These are phyloP conservation scores for Orbicella faveolata DNA, from an alignment of 64 coral and sea anemone genomes.

Conservation along the genomic window DNA sequence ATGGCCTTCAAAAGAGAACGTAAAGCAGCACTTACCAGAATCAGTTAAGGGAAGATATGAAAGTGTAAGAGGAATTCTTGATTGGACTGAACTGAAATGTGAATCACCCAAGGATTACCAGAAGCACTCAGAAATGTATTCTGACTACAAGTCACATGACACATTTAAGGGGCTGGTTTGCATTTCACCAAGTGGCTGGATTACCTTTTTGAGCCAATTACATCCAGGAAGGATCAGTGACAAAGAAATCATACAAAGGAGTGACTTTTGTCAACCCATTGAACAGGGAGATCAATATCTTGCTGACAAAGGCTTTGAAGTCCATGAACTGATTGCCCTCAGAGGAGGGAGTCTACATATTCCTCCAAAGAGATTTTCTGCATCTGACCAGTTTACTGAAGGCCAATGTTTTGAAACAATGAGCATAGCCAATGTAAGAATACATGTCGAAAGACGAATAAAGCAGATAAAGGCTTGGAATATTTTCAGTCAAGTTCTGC, in stretches of 20 bases:
- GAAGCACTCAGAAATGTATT: conserved; percentile 66
- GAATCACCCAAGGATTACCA: conserved; percentile 50
- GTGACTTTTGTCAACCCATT: conserved; percentile 47
- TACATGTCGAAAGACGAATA: neutral
- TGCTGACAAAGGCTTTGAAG: conserved; percentile 65
- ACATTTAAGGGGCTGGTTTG: conserved; percentile 59
- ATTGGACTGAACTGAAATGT: conserved; percentile 72
- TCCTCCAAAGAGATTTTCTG: conserved; percentile 43
- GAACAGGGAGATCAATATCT: conserved; percentile 2
- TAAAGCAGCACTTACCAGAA: conserved; percentile 31
- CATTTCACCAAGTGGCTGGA: conserved; percentile 49
- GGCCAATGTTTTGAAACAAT: too few species aligned
- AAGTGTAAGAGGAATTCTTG: conserved; percentile 49
- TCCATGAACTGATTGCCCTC: conserved; percentile 59
- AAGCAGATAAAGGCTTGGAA: neutral
- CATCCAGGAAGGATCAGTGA: conserved; percentile 59
- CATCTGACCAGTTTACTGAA: neutral
- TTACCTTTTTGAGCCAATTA: conserved; percentile 74
- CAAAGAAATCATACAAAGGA: conserved; percentile 50
- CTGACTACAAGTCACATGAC: conserved; percentile 55
- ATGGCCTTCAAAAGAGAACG: conserved; percentile 22
- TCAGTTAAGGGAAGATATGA: neutral
- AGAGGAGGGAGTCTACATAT: conserved; percentile 35
- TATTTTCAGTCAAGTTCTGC: too few species aligned
- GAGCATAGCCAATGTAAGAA: neutral